These are phyloP conservation scores for Drosophila affinis DNA, from an alignment of 2,888 invertebrate species.

Conservation along the genomic window DNA sequence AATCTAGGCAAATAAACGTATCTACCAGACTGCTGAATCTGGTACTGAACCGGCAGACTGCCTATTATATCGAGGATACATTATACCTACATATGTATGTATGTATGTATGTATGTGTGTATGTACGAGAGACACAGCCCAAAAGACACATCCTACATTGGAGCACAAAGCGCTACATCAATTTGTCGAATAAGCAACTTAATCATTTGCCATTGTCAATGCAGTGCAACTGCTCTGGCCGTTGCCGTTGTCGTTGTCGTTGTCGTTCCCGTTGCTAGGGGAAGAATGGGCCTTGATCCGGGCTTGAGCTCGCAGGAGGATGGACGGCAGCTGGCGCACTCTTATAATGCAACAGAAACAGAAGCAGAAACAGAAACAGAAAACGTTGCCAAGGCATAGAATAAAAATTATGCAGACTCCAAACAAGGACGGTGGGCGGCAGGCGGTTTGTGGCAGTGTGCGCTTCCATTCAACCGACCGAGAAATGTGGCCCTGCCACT, in stretches of 20 bases:
- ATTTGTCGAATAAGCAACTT: conserved; percentile 80
- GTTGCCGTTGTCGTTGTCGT: conserved; percentile 24
- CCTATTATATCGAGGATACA: background rate
- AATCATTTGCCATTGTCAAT: conserved; percentile 73
- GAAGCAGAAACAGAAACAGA: conserved; percentile 11
- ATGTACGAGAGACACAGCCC: background rate
- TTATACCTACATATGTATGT: background rate
- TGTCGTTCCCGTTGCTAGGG: conserved; percentile 30
- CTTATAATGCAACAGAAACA: conserved; percentile 28
- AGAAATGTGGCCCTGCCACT: conserved; percentile 76
- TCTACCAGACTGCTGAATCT: too few species aligned
- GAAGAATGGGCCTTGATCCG: conserved; percentile 23
- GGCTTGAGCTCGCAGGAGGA: conserved; percentile 9
- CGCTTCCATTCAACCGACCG: conserved; percentile 68
- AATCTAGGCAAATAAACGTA: too few species aligned
- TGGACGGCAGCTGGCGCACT: conserved; percentile 24
- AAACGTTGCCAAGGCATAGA: conserved; percentile 65
- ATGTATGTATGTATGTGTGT: too few species aligned
- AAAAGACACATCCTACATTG: conserved; percentile 4
- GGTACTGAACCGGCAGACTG: background rate
- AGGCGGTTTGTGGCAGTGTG: background rate
- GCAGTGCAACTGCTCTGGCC: conserved; percentile 42
- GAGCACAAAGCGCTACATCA: conserved; percentile 59
- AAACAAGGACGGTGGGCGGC: conserved; percentile 33
- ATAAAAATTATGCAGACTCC: conserved; percentile 74